Evolutionary conservation across 2,113 vertebrate species (phyloP).

Genomic region (Lophura nycthemera): DNA sequence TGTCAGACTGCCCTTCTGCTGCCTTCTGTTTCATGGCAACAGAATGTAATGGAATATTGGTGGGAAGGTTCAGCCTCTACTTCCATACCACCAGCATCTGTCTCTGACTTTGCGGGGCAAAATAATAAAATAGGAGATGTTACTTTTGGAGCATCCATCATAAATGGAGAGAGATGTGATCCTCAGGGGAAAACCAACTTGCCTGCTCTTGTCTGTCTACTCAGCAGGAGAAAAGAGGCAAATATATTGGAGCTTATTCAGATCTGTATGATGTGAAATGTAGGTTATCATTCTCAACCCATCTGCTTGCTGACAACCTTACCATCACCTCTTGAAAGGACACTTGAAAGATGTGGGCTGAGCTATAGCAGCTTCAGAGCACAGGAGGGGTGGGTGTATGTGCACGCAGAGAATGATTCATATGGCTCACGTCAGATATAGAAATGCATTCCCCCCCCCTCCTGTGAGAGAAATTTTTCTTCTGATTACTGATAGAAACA

Average conservation of each 20-base stretch:
- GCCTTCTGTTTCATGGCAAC: no score
- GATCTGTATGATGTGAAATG: neutral
- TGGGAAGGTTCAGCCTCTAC: neutral
- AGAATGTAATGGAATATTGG: neutral
- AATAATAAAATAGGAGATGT: neutral
- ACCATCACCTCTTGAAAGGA: neutral
- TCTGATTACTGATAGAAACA: neutral
- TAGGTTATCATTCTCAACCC: neutral
- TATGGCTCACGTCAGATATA: neutral
- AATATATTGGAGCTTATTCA: neutral
- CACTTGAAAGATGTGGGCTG: neutral
- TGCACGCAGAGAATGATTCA: neutral
- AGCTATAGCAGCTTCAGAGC: neutral
- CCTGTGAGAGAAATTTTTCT: neutral
- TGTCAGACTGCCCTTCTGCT: no score
- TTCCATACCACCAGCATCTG: neutral
- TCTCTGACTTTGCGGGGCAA: neutral
- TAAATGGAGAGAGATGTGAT: neutral
- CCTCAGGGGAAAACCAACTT: neutral
- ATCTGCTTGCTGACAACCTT: neutral
- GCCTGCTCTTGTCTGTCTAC: neutral
- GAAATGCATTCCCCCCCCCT: neutral
- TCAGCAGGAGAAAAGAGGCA: neutral
- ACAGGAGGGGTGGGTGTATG: fast-evolving
- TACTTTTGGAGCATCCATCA: neutral